phyloP scores from a whole-genome alignment of 1,140 invertebrate species.

The Caerostris extrusa region DNA sequence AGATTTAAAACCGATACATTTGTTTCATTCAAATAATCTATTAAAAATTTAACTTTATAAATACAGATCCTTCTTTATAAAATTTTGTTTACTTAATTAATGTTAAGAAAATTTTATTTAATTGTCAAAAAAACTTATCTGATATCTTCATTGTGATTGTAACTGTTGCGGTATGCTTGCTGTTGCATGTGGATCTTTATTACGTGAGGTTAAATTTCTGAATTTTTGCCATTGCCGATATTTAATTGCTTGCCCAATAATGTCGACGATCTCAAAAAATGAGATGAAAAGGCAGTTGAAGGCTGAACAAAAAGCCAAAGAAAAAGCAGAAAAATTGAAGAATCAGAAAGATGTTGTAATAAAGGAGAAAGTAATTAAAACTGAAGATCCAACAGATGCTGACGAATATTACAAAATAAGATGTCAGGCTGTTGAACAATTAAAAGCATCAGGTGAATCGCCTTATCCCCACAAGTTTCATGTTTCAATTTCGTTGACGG shows the following conservation, averaged over 20 bases:
- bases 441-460: slow-evolving; percentile 89
- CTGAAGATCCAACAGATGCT: slow-evolving; percentile 93
- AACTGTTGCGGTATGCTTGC: slow-evolving; percentile 15
- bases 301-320: slow-evolving; percentile 94
- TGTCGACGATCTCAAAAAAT: slow-evolving; percentile 83
- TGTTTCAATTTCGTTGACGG: slow-evolving; percentile 93
- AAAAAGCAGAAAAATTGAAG: slow-evolving; percentile 92
- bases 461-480: slow-evolving; percentile 99
- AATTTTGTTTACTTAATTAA: no score
- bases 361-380: slow-evolving; percentile 79
- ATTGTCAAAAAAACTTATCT: no score
- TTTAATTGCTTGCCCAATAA: background rate
- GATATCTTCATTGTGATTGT: background rate
- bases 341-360: slow-evolving; percentile 68
- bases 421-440: slow-evolving; percentile 87
- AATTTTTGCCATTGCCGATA: background rate
- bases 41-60: no score
- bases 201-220: background rate
- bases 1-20: no score
- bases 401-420: slow-evolving; percentile 95
- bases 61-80: no score
- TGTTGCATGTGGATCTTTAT: slow-evolving; percentile 57
- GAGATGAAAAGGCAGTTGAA: slow-evolving; percentile 95
- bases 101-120: no score
- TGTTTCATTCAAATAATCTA: no score